Base-by-base conservation (phyloP, 1,140 invertebrate genomes). In the Rhagoletis zephyria region DNA sequence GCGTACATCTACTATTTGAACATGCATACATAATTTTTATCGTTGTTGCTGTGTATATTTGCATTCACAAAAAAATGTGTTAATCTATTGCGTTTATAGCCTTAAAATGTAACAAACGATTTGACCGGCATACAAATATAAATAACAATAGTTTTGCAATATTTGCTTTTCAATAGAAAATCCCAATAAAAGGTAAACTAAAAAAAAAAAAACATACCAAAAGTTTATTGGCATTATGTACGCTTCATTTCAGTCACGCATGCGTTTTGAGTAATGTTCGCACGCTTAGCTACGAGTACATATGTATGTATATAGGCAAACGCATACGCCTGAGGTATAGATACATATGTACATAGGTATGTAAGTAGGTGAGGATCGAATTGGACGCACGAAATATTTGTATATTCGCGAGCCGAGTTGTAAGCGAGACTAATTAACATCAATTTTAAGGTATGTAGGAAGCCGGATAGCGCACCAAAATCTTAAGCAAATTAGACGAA, bases 201-300 rank as follows among this genome's bases (percentile, higher is more conserved):
- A 63, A 12, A 63, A 5, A 63, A 63, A 7, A 63, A 63, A 63
- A 63, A 4, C n/a, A 4, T 16, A 14, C 16, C 4, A 81, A 70
- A 81, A 48, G 74, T 81, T 81, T 81, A 81, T 81, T 81, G 74
- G 74, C 74, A 7, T 56, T 10, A 56, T 56, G 12, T 19, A 81
- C 16, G n/a, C 74, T 81, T 81, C 2, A 81, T 81, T 56, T 51
- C 48, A n/a, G 48, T 74, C 74, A 81, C 74, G 74, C 74, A 81
- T 48, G 74, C 74, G 74, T 30, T 81, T 81, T 56, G 74, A 19
- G 48, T 48, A 74, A 74, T 14, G 16, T 51, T 74, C 70, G 70
- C 70, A 74, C 70, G 70, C 70, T 48, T 74, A 45, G 45, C 30
- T 30, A 30, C 30, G 30, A 30, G 30, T 51, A 51, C 6, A 67